phyloP scores from a whole-genome alignment of 2,113 vertebrate species.

The Mola mola region DNA sequence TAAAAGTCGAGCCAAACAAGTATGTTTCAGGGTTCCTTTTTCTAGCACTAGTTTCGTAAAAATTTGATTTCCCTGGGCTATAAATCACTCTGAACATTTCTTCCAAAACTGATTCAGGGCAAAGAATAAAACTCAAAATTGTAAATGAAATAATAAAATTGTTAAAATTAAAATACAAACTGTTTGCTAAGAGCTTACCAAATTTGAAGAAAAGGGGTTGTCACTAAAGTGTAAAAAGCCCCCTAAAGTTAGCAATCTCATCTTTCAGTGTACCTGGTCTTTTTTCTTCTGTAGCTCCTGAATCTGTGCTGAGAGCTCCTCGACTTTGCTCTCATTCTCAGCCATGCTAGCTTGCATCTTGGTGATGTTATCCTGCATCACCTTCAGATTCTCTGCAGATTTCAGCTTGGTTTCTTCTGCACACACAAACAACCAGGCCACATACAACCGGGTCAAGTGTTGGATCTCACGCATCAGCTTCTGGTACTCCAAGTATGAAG shows the following conservation, averaged over 20 bases:
- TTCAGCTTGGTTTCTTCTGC: conserved; percentile 88
- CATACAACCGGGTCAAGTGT: conserved; percentile 85
- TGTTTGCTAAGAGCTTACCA: no score
- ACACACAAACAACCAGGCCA: conserved; percentile 89
- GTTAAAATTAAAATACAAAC: no score
- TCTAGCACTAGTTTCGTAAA: no score
- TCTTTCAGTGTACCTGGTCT: conserved; percentile 81
- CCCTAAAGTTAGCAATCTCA: neutral
- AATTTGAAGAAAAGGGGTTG: no score
- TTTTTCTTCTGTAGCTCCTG: conserved; percentile 85
- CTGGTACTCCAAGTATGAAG: conserved; percentile 92
- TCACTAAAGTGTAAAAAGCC: neutral
- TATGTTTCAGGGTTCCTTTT: neutral
- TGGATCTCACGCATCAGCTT: conserved; percentile 89
- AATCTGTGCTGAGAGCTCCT: conserved; percentile 85
- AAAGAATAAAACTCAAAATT: no score
- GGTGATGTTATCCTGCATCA: conserved; percentile 82
- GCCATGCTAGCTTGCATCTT: conserved; percentile 81
- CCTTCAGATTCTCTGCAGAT: conserved; percentile 82
- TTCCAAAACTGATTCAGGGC: no score
- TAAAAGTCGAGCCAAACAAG: neutral
- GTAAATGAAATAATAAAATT: no score
- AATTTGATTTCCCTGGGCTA: no score
- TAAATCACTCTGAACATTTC: no score
- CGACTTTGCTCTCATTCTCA: conserved; percentile 83